A percentile compares a stretch with the other conserved stretches of the same genome.
phyloP scores from a whole-genome alignment of 1,140 invertebrate species.

The Magallana gigas region DNA sequence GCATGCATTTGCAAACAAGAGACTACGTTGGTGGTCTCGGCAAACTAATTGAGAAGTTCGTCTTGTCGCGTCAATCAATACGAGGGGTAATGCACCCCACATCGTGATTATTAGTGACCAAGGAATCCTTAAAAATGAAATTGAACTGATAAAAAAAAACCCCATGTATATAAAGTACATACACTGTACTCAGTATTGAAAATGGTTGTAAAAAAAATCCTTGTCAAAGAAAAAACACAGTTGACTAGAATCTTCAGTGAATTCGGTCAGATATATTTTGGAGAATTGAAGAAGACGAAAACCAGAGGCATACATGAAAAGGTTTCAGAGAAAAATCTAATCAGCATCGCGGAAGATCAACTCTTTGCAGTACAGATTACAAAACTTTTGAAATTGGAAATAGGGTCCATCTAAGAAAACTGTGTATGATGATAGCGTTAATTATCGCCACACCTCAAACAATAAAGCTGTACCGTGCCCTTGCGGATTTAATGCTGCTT shows the following conservation, averaged over 20 bases:
- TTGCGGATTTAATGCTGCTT: neutral
- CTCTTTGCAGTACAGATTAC: slow-evolving; percentile 12
- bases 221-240: neutral
- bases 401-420: neutral
- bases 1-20: slow-evolving; percentile 8
- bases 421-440: slow-evolving; percentile 26
- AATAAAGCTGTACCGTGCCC: neutral
- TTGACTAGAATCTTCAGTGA: neutral
- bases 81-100: neutral
- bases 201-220: neutral
- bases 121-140: neutral
- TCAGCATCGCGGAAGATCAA: slow-evolving; percentile 5
- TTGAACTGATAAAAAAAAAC: neutral
- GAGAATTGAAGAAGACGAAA: slow-evolving; percentile 6
- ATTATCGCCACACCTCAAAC: slow-evolving; percentile 35
- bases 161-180: too few relatives aligned
- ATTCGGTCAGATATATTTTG: slow-evolving; percentile 6
- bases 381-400: slow-evolving; percentile 20
- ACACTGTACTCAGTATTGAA: too few relatives aligned
- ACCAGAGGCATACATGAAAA: slow-evolving; percentile 25
- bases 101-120: slow-evolving; percentile 30
- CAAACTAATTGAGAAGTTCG: slow-evolving; percentile 1
- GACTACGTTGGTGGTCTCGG: neutral
- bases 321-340: neutral
- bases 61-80: slow-evolving; percentile 32